These are phyloP conservation scores for Henicopernis longicauda DNA, from an alignment of 2,113 vertebrate genomes.

Conservation along the genomic window DNA sequence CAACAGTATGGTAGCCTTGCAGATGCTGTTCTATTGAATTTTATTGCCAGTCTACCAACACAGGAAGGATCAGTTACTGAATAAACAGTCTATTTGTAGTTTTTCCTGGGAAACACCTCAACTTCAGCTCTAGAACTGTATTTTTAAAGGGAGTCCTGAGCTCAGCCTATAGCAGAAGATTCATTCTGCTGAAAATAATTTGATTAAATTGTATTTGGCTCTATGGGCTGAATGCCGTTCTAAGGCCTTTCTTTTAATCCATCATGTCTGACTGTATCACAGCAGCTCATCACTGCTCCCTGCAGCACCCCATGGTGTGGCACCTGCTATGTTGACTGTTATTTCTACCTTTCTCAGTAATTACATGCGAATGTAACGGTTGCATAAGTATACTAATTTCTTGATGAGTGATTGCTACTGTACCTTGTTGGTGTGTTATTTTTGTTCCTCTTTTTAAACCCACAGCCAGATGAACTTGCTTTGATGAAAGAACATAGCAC, in stretches of 20 bases:
- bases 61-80: neutral
- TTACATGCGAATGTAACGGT: neutral
- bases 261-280: neutral
- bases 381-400: slow-evolving; percentile 1
- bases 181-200: neutral
- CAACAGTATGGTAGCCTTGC: neutral
- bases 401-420: neutral
- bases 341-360: neutral
- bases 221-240: neutral
- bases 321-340: neutral
- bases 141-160: neutral
- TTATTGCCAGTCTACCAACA: neutral
- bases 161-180: neutral
- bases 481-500: neutral
- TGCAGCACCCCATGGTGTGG: neutral
- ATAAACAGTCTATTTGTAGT: neutral
- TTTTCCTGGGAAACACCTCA: neutral
- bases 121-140: neutral
- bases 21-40: neutral
- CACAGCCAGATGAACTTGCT: neutral
- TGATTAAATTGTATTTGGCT: slow-evolving; percentile 11
- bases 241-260: neutral
- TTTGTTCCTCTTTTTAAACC: neutral
- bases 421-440: neutral
- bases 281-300: neutral